These are phyloP conservation scores for Meleagris gallopavo DNA, from an alignment of 2,113 vertebrate species.

Conservation along the genomic window DNA sequence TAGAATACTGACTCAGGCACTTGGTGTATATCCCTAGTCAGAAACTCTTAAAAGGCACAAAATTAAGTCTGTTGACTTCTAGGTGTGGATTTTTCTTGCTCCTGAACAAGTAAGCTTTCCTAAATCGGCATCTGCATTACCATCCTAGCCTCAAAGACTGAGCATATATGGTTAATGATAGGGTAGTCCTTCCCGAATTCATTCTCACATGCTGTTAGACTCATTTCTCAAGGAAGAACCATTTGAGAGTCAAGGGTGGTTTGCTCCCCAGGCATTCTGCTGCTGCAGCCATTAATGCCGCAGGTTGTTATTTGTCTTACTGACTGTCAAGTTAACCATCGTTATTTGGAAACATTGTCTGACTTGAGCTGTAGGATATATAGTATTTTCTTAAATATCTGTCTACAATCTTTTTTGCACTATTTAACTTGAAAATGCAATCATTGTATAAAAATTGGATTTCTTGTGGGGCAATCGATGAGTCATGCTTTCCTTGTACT, in stretches of 20 bases:
- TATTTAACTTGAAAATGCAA: constrained; percentile 14
- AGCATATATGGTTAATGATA: background rate
- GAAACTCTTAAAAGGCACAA: background rate
- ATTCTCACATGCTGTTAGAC: background rate
- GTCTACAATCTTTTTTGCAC: background rate
- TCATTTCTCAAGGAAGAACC: background rate
- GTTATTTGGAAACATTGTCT: background rate
- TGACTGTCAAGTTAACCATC: background rate
- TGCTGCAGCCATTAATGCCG: background rate
- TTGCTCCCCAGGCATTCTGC: background rate
- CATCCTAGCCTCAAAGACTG: background rate
- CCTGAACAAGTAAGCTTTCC: background rate
- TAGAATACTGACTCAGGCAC: background rate
- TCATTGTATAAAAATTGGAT: background rate
- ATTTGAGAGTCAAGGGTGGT: background rate
- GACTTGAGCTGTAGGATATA: background rate
- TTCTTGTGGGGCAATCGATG: background rate
- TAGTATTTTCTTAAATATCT: background rate
- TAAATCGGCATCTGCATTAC: background rate
- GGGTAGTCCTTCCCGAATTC: background rate
- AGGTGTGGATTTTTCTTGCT: rapidly evolving
- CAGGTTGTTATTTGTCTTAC: background rate
- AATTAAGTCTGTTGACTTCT: background rate
- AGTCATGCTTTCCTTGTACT: background rate
- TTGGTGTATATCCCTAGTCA: background rate